A percentile compares a stretch with the other conserved stretches of the same genome.
Conservation (phyloP, 2,888 invertebrate genomes). For the Ommatoiulus sabulosus region DNA sequence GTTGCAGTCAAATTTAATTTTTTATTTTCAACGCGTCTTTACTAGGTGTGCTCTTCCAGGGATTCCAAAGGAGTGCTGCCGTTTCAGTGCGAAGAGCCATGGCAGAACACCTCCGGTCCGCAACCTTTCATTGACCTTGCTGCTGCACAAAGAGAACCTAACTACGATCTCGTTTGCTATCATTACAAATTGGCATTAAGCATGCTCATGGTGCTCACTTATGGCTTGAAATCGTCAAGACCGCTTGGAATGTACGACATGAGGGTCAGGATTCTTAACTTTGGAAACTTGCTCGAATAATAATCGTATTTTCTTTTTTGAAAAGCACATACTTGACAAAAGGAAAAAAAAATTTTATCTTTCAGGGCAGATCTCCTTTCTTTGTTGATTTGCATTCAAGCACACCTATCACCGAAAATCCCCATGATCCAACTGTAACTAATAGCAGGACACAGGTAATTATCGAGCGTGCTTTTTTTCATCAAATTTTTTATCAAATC, state of each 20-base stretch:
- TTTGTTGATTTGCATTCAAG: conserved; percentile 69
- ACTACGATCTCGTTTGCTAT: conserved; percentile 80
- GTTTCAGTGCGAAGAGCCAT: conserved; percentile 65
- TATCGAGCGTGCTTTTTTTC: neutral
- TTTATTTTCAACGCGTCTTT: neutral
- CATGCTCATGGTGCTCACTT: conserved; percentile 82
- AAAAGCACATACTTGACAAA: neutral
- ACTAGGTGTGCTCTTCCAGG: neutral
- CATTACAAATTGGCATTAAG: conserved; percentile 84
- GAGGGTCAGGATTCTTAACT: conserved; percentile 68
- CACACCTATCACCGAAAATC: conserved; percentile 74
- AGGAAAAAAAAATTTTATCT: conserved; percentile 54
- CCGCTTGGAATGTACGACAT: conserved; percentile 84
- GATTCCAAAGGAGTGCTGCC: neutral
- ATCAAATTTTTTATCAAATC: neutral
- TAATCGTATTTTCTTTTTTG: too few relatives aligned
- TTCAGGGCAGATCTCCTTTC: conserved; percentile 67
- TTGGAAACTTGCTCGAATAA: too few relatives aligned
- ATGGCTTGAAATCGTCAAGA: conserved; percentile 77
- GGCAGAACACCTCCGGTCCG: conserved; percentile 62
- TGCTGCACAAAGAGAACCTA: conserved; percentile 79
- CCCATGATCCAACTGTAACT: conserved; percentile 78
- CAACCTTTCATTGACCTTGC: conserved; percentile 82
- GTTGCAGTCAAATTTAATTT: neutral
- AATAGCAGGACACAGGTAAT: conserved; percentile 73